A percentile compares a stretch with the other conserved stretches of the same genome.
phyloP scores from a whole-genome alignment of 2,113 vertebrate species.

The Erpornis zantholeuca region DNA sequence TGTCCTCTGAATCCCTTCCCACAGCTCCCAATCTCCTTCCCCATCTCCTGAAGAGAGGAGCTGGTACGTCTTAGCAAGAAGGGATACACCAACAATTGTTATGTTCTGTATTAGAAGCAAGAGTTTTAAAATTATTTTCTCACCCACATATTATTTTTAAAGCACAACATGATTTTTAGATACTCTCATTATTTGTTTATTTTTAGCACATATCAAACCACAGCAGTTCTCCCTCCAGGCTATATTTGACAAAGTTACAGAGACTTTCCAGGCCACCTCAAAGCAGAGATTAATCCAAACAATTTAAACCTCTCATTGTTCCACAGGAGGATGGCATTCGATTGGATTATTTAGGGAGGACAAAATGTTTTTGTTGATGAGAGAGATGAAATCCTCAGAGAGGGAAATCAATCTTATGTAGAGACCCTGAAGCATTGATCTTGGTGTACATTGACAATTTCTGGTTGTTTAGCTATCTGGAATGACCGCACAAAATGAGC shows the following conservation, averaged over 20 bases:
- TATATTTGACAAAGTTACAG: constrained; percentile 14
- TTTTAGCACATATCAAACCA: constrained; percentile 10
- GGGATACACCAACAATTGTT: not conserved
- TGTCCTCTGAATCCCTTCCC: not conserved
- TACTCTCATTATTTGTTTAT: not conserved
- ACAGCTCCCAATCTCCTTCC: not conserved
- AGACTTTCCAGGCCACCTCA: constrained; percentile 13
- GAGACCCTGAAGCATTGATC: constrained; percentile 83
- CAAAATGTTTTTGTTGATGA: constrained; percentile 88
- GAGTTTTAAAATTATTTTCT: not conserved
- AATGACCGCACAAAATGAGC: constrained; percentile 82
- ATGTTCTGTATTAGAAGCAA: not conserved
- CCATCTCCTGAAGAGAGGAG: not conserved
- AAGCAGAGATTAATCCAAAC: constrained; percentile 39
- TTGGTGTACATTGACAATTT: constrained; percentile 79
- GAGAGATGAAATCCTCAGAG: constrained; percentile 83
- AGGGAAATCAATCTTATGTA: constrained; percentile 83
- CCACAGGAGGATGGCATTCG: constrained; percentile 69
- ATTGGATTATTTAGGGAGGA: constrained; percentile 86
- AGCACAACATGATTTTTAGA: not conserved
- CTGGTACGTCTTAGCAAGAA: not conserved
- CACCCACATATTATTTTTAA: constrained; percentile 11
- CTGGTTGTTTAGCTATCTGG: constrained; percentile 81
- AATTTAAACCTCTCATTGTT: constrained; percentile 32
- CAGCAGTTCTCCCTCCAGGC: not conserved